Evolutionary conservation across 1,140 invertebrate genomes (phyloP).

Genomic region (Drosophila arawakana): DNA sequence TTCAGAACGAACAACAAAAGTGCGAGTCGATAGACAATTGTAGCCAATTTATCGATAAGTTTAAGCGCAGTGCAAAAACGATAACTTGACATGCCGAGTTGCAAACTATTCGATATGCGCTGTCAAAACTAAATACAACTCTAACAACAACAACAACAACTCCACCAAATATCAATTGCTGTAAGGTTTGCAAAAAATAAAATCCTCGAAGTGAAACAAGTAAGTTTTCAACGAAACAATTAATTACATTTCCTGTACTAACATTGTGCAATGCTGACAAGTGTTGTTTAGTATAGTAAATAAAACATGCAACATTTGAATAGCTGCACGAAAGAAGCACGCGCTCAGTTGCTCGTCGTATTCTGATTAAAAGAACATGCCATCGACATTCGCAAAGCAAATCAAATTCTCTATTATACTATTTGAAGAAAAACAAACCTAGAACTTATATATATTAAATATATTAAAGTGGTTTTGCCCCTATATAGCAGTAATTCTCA

Average conservation of each 20-base stretch:
- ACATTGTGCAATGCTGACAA: constrained; percentile 24
- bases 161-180: not conserved
- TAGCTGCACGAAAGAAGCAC: not conserved
- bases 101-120: not conserved
- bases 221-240: constrained; percentile 18
- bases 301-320: constrained; percentile 7
- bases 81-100: not conserved
- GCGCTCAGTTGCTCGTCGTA: constrained; percentile 6
- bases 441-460: not conserved
- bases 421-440: too few relatives aligned
- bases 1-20: not conserved
- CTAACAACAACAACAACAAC: constrained; percentile 14
- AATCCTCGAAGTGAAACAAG: constrained; percentile 21
- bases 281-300: not conserved
- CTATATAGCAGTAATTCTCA: not conserved
- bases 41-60: too few relatives aligned
- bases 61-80: not conserved
- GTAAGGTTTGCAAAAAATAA: constrained; percentile 10
- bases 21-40: not conserved
- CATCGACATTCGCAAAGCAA: not conserved
- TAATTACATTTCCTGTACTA: constrained; percentile 3
- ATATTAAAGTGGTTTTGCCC: constrained; percentile 15
- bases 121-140: not conserved
- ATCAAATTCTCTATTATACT: constrained; percentile 1
- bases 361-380: constrained; percentile 22